phyloP scores from a whole-genome alignment of 2,113 vertebrate genomes.

The Isurus oxyrinchus region DNA sequence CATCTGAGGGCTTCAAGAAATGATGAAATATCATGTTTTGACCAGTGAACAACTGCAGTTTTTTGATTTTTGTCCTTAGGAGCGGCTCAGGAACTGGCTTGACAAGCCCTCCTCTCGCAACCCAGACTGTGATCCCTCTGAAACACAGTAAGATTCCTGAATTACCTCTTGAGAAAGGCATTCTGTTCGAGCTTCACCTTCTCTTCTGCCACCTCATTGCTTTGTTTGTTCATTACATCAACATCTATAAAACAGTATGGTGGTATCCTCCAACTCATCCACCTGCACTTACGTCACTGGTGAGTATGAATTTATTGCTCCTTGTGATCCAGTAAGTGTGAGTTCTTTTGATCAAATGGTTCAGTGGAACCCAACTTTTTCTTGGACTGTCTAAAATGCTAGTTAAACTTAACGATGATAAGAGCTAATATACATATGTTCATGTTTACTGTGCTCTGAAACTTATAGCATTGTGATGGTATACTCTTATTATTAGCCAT shows the following conservation, averaged over 20 bases:
- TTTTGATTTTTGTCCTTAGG: constrained; percentile 51
- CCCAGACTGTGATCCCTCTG: constrained; percentile 86
- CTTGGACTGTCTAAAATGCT: background rate
- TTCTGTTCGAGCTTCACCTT: constrained; percentile 90
- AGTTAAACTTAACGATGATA: background rate
- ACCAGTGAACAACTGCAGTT: background rate
- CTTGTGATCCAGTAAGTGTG: background rate
- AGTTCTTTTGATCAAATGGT: background rate
- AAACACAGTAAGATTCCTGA: constrained; percentile 94
- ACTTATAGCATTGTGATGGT: background rate
- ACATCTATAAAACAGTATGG: constrained; percentile 99
- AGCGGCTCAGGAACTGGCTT: constrained; percentile 84
- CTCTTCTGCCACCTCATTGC: constrained; percentile 94
- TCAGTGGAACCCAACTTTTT: background rate
- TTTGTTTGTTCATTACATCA: constrained; percentile 95
- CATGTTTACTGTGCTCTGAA: background rate
- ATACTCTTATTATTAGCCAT: background rate
- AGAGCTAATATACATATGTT: background rate
- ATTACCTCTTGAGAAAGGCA: constrained; percentile 77
- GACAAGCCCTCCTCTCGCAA: constrained; percentile 84
- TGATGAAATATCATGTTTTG: background rate
- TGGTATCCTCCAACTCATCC: constrained; percentile 94
- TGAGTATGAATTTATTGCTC: constrained; percentile 54
- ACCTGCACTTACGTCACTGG: constrained; percentile 89
- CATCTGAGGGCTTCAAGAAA: too few species aligned